These are phyloP conservation scores for Nasonia vitripennis DNA, from an alignment of 1,140 invertebrate species.

Conservation along the genomic window DNA sequence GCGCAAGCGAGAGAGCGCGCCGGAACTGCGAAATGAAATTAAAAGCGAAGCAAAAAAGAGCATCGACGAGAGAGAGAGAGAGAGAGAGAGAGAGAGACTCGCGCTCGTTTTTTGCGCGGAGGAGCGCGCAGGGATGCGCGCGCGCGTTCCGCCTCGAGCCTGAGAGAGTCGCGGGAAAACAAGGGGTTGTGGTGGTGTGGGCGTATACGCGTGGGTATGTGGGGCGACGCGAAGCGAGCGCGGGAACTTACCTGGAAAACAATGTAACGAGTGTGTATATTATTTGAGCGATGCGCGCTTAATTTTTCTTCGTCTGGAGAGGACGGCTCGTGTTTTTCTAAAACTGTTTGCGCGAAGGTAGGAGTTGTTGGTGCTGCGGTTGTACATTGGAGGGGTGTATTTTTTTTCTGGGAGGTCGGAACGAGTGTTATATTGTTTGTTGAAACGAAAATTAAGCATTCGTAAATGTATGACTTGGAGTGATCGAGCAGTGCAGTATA, in stretches of 20 bases:
- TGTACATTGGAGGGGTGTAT: too few species aligned
- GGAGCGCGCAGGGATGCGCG: neutral
- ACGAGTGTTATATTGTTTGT: too few species aligned
- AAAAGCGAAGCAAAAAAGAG: conserved; percentile 57
- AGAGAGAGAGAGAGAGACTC: neutral
- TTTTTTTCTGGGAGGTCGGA: too few species aligned
- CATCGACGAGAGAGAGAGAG: conserved; percentile 49
- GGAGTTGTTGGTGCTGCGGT: neutral
- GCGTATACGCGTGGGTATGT: neutral
- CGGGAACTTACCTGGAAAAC: neutral
- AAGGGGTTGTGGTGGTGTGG: neutral
- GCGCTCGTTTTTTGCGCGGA: neutral
- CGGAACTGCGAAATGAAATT: conserved; percentile 61
- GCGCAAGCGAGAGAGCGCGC: neutral
- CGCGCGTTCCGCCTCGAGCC: neutral
- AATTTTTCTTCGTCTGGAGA: neutral
- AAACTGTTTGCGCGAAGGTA: neutral
- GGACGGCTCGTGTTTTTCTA: neutral
- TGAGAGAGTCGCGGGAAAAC: neutral
- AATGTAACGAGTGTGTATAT: neutral
- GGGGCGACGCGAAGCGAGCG: neutral
- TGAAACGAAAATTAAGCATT: too few species aligned
- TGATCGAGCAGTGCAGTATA: too few species aligned
- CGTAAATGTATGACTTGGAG: too few species aligned
- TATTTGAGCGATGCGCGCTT: neutral